Percentiles rank a stretch among this genome's conserved stretches.
These are phyloP conservation scores for Megaceryle maxima DNA, from an alignment of 2,113 vertebrate species.

Conservation along the genomic window DNA sequence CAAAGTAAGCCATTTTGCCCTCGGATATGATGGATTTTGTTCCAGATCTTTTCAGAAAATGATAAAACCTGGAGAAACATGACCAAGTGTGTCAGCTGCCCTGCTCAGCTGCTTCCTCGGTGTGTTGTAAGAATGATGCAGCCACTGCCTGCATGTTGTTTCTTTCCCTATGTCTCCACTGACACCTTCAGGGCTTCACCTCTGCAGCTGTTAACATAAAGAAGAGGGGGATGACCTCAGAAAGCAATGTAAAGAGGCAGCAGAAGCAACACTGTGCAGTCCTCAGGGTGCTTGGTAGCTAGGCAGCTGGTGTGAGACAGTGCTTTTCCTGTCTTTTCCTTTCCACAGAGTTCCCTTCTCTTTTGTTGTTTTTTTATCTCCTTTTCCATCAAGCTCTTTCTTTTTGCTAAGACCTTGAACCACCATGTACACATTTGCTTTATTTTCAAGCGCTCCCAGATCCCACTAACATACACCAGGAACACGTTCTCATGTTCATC, in stretches of 20 bases:
- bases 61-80: not conserved
- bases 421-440: not conserved
- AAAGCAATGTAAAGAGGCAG: not conserved
- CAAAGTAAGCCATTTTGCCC: not conserved
- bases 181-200: not conserved
- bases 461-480: not conserved
- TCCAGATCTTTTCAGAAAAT: not conserved
- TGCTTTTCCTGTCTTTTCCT: not conserved
- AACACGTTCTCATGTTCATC: not conserved
- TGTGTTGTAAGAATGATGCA: not conserved
- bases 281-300: not conserved
- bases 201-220: not conserved
- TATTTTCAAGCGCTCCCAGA: not conserved
- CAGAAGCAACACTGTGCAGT: not conserved
- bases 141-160: rapidly evolving
- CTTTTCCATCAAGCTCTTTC: not conserved
- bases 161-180: not conserved
- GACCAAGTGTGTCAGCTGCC: not conserved
- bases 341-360: not conserved
- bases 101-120: not conserved
- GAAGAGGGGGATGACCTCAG: not conserved
- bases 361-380: not conserved
- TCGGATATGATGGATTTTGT: not conserved
- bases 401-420: not conserved
- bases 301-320: not conserved